A percentile compares a stretch with the other conserved stretches of the same genome.
phyloP scores from a whole-genome alignment of 2,113 vertebrate genomes.

The Erinaceus europaeus region DNA sequence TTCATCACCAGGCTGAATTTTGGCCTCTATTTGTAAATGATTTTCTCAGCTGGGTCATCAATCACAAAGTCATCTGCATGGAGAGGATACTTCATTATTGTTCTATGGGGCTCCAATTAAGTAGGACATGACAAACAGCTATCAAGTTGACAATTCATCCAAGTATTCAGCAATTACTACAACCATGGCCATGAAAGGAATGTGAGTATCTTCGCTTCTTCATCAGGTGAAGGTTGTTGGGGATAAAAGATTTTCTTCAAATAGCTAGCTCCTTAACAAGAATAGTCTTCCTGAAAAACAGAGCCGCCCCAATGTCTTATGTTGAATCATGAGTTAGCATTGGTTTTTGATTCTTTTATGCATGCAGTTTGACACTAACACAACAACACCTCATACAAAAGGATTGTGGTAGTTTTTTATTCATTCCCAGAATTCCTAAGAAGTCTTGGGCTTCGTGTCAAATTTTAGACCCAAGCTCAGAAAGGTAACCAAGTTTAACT shows the following conservation, averaged over 20 bases:
- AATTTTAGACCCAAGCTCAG: constrained; percentile 23
- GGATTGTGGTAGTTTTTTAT: background rate
- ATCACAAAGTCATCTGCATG: constrained; percentile 68
- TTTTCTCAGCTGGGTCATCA: constrained; percentile 67
- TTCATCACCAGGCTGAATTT: constrained; percentile 54
- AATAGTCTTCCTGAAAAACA: background rate
- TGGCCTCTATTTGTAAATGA: constrained; percentile 63
- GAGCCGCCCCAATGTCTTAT: background rate
- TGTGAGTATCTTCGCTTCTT: background rate
- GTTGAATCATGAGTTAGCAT: background rate
- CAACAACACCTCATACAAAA: background rate
- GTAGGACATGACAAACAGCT: constrained; percentile 56
- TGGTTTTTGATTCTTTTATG: background rate
- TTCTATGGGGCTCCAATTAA: constrained; percentile 65
- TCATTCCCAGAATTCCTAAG: background rate
- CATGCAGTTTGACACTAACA: background rate
- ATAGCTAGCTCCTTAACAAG: background rate
- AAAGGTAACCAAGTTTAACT: constrained; percentile 33
- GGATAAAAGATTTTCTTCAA: constrained; percentile 28
- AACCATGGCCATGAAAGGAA: background rate
- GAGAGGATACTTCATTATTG: constrained; percentile 64
- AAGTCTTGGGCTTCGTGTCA: background rate
- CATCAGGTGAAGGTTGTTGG: constrained; percentile 8
- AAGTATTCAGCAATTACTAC: constrained; percentile 43
- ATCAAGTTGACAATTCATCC: constrained; percentile 58